These are phyloP conservation scores for Seira musarum DNA, from an alignment of 2,888 invertebrate species.

Conservation along the genomic window DNA sequence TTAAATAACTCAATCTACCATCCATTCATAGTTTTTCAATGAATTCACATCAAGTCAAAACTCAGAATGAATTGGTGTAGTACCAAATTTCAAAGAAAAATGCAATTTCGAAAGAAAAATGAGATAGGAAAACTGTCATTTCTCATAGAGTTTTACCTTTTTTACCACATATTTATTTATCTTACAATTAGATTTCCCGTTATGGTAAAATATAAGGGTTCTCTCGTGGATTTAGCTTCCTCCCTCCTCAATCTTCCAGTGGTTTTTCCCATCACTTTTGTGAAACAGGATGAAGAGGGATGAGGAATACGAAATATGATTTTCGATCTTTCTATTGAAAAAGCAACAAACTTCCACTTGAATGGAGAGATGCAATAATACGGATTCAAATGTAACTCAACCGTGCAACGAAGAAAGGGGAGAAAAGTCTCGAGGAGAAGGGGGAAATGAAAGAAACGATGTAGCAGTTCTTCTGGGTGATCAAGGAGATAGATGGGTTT, in stretches of 20 bases:
- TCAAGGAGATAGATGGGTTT: constrained; percentile 41
- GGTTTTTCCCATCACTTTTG: no score
- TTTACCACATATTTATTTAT: neutral
- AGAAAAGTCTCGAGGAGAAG: no score
- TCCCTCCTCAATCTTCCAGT: neutral
- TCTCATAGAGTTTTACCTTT: neutral
- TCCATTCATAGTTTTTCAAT: no score
- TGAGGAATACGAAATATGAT: neutral
- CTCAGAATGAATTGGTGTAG: no score
- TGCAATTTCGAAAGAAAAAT: neutral
- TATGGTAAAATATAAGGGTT: neutral
- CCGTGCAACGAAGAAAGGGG: constrained; percentile 6
- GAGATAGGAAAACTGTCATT: neutral
- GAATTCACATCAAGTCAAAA: no score
- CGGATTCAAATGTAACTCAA: neutral
- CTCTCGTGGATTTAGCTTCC: neutral
- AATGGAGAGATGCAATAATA: constrained; percentile 41
- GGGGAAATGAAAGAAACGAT: constrained; percentile 3
- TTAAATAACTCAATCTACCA: no score
- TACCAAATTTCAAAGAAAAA: no score
- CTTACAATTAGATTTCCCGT: neutral
- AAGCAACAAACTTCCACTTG: constrained; percentile 49
- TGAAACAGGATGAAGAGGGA: neutral
- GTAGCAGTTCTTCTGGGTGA: constrained; percentile 36
- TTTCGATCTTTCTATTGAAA: constrained; percentile 40